A percentile compares a stretch with the other conserved stretches of the same genome.
Conservation (phyloP, 2,797 vertebrate genomes). For the Cheirogaleus major region DNA sequence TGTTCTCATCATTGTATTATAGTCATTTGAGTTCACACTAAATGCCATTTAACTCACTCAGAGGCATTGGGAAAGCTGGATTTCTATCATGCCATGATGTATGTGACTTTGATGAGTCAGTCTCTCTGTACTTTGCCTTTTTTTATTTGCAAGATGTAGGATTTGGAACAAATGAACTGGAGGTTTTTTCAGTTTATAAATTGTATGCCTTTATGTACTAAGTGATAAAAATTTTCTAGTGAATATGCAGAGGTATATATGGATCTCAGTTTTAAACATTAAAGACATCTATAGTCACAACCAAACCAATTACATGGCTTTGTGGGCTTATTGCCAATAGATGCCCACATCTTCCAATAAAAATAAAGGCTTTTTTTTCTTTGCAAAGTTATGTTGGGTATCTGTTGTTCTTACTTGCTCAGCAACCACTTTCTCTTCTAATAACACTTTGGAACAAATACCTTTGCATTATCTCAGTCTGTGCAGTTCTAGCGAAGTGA, state of each 20-base stretch:
- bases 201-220: constrained; percentile 10
- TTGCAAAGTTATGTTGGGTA: neutral
- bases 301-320: neutral
- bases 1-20: constrained; percentile 53
- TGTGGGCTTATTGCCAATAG: neutral
- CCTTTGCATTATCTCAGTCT: neutral
- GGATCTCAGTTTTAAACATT: neutral
- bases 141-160: neutral
- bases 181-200: neutral
- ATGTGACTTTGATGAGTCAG: constrained; percentile 1
- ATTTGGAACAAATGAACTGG: constrained; percentile 22
- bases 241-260: neutral
- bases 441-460: neutral
- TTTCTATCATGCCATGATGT: neutral
- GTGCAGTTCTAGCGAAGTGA: neutral
- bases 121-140: constrained; percentile 7
- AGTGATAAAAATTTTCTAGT: neutral
- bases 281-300: neutral
- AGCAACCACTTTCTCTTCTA: neutral
- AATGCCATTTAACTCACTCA: constrained; percentile 37
- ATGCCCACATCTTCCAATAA: neutral
- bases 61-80: neutral
- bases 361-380: neutral
- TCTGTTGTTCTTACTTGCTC: neutral
- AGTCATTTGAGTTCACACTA: constrained; percentile 54